Percentiles rank a stretch among this genome's conserved stretches.
Conservation (phyloP, 2,888 invertebrate species). For the Xanthostigma xanthostigma region DNA sequence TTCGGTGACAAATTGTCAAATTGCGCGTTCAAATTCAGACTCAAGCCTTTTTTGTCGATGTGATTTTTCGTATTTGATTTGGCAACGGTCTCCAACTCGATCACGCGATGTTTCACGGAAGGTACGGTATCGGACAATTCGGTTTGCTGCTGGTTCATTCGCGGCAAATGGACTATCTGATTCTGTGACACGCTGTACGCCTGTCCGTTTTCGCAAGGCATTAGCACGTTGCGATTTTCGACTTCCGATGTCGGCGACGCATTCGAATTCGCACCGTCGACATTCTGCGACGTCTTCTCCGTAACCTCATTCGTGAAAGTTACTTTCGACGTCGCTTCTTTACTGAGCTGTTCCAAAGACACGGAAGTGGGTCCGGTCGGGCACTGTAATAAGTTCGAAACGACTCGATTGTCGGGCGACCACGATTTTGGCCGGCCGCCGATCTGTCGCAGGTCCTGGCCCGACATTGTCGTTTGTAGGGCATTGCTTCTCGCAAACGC, state of each 20-base stretch:
- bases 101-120: slow-evolving; percentile 55
- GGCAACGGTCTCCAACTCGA: slow-evolving; percentile 49
- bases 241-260: slow-evolving; percentile 3
- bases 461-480: slow-evolving; percentile 19
- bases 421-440: slow-evolving; percentile 50
- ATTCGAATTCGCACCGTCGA: slow-evolving; percentile 6
- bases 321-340: slow-evolving; percentile 21
- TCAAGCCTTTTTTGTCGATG: slow-evolving; percentile 26
- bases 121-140: slow-evolving; percentile 24
- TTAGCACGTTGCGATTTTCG: slow-evolving; percentile 55
- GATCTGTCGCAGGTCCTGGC: slow-evolving; percentile 21
- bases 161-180: slow-evolving; percentile 68
- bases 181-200: slow-evolving; percentile 84
- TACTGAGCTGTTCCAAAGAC: slow-evolving; percentile 48
- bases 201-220: slow-evolving; percentile 74
- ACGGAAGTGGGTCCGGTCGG: slow-evolving; percentile 42
- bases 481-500: slow-evolving; percentile 25
- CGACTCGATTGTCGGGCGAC: slow-evolving; percentile 53
- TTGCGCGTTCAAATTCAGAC: slow-evolving; percentile 38
- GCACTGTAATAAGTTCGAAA: slow-evolving; percentile 37
- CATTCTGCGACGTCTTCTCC: slow-evolving; percentile 8
- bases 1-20: slow-evolving; percentile 33
- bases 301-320: slow-evolving; percentile 12
- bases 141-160: slow-evolving; percentile 20
- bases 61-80: slow-evolving; percentile 23